phyloP scores from a whole-genome alignment of 2,797 vertebrate genomes.

The Gorsachius magnificus region DNA sequence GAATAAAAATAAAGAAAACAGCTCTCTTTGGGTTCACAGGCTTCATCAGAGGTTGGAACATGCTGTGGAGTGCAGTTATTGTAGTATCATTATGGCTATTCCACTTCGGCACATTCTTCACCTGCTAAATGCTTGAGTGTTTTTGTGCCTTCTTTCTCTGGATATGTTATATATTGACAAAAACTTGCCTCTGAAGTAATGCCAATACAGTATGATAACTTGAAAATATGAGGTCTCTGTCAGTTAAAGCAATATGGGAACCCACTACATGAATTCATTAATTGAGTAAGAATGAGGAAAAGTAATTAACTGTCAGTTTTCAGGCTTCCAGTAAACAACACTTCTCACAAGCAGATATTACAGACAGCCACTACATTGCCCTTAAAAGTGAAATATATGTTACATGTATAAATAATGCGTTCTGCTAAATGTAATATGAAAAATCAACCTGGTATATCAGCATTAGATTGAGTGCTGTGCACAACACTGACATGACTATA shows the following conservation, averaged over 20 bases:
- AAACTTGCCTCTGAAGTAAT: not conserved
- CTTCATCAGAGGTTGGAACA: not conserved
- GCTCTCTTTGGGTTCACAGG: not conserved
- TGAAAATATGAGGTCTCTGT: not conserved
- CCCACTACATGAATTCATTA: not conserved
- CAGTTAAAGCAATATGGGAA: not conserved
- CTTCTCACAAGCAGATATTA: constrained; percentile 36
- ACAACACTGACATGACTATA: constrained; percentile 74
- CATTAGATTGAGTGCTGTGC: constrained; percentile 69
- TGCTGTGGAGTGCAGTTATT: not conserved
- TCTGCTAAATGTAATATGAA: constrained; percentile 59
- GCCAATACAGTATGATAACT: not conserved
- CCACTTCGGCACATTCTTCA: not conserved
- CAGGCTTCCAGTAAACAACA: constrained; percentile 24
- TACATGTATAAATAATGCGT: constrained; percentile 43
- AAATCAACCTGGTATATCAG: constrained; percentile 68
- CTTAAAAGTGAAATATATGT: constrained; percentile 58
- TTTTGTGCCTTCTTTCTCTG: not conserved
- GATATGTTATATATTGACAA: not conserved
- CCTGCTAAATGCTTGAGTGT: not conserved
- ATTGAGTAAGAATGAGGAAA: constrained; percentile 40
- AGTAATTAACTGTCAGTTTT: constrained; percentile 32
- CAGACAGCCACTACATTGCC: constrained; percentile 22
- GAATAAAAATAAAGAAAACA: not conserved
- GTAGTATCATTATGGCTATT: not conserved